Evolutionary conservation across 2,113 vertebrate species (phyloP).

Genomic region (Heptranchias perlo): DNA sequence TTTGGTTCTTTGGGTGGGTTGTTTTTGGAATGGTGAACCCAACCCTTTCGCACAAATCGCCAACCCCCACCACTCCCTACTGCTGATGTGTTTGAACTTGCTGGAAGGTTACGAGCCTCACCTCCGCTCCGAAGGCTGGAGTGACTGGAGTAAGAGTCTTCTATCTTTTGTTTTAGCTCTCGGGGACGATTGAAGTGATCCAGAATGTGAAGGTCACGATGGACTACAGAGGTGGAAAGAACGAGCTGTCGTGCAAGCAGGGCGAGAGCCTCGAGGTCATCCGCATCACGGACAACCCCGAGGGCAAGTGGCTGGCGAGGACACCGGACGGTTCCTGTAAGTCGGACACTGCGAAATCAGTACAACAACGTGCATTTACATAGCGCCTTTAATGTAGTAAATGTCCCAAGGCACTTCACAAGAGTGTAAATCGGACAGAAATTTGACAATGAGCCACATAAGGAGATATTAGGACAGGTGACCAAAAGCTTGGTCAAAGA

Average conservation of each 20-base stretch:
- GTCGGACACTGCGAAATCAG: conserved; percentile 41
- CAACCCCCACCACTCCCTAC: no score
- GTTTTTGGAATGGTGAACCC: background rate
- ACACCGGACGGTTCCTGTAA: conserved; percentile 69
- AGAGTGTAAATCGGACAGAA: background rate
- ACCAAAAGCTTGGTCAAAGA: background rate
- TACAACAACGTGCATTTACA: background rate
- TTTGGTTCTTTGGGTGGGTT: background rate
- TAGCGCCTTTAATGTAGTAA: background rate
- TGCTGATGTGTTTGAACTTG: background rate
- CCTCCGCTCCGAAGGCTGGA: background rate
- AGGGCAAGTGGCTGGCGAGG: conserved; percentile 85
- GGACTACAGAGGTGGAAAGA: conserved; percentile 72
- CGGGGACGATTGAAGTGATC: conserved; percentile 66
- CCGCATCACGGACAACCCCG: conserved; percentile 80
- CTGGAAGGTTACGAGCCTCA: background rate
- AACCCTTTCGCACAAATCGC: no score
- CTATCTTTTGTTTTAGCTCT: conserved; percentile 59
- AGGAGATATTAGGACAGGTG: background rate
- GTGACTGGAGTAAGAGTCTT: background rate
- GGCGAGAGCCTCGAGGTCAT: conserved; percentile 82
- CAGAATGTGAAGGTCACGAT: conserved; percentile 68
- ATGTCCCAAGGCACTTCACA: background rate
- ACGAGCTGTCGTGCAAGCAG: conserved; percentile 74
- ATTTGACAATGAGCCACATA: background rate